Evolutionary conservation across 2,888 invertebrate genomes (phyloP), one percentile per base, ranked within the genome.

Genomic region (Apotomis capreana): DNA sequence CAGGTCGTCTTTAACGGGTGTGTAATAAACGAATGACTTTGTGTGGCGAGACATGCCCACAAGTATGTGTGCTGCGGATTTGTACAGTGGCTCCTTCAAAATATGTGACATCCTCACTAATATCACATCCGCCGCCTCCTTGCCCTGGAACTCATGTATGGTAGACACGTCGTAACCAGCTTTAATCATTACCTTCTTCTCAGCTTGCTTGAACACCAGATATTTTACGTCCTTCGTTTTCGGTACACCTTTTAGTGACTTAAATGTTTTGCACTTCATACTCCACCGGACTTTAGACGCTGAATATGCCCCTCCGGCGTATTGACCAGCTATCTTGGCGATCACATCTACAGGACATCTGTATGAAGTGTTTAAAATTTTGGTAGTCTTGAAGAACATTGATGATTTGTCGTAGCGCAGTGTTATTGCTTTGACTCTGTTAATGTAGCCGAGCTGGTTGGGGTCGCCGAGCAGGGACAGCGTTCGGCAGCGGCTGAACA

Each of bases 321-420:
- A 73, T 37, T 73, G 62, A 10, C 10, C 4, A 36, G 57, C 57
- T 57, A 73, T 26, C 8, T 60, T 37, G 6, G 65, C 4, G 12
- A 73, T 73, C 1, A 73, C 73, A 40, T 73, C 73, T 4, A 73
- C 73, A 1, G 73, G 73, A 12, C 73, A 73, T 67, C 73, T 73
- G 57, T 73, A 65, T 8, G 73, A 73, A 9, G 26, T 36, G 9
- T 46, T 70, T 6, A 73, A 15, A 4, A 51, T 37, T 10, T 40
- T 4, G 5, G 73, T 12, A 15, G 61, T n/a, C 3, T 55, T 60
- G 57, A 73, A 73, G 58, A 58, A 73, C 44, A 58, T 13, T 13
- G 70, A 61, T n/a, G 70, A 52, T 37, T 70, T 67, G 3, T 60
- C 57, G 15, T 70, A 73, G 0, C 6, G 12, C 49, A 73, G 37